Conservation (phyloP, 2,113 vertebrate genomes). For the Triplophysa dalaica region DNA sequence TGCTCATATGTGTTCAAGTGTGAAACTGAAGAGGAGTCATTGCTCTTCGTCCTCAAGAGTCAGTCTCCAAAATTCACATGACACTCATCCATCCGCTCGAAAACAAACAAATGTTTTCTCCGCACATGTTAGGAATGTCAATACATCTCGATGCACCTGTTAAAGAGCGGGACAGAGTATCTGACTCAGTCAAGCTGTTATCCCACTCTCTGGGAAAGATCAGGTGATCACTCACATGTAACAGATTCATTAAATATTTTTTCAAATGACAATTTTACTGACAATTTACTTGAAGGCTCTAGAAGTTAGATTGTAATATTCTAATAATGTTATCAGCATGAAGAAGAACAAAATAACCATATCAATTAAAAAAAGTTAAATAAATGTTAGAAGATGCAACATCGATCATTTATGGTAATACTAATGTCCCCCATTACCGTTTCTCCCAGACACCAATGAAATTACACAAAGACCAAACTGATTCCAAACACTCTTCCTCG, state of each 20-base stretch:
- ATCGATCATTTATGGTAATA: too few relatives aligned
- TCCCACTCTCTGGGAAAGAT: not conserved
- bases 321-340: not conserved
- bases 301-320: not conserved
- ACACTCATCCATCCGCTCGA: not conserved
- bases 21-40: conserved; percentile 65
- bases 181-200: not conserved
- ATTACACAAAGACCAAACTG: too few relatives aligned
- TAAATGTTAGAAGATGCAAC: too few relatives aligned
- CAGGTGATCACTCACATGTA: not conserved
- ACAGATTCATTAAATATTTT: not conserved
- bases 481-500: too few relatives aligned
- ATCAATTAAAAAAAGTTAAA: too few relatives aligned
- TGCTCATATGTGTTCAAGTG: conserved; percentile 65
- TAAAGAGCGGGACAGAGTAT: not conserved
- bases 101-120: conserved; percentile 33
- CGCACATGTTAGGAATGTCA: not conserved
- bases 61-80: conserved; percentile 29
- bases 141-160: not conserved
- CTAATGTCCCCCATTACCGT: too few relatives aligned
- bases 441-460: too few relatives aligned
- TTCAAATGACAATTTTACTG: too few relatives aligned
- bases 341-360: too few relatives aligned
- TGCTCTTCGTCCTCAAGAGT: conserved; percentile 60
- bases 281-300: not conserved